phyloP scores from a whole-genome alignment of 2,888 invertebrate species.

The Itoplectis maculator region DNA sequence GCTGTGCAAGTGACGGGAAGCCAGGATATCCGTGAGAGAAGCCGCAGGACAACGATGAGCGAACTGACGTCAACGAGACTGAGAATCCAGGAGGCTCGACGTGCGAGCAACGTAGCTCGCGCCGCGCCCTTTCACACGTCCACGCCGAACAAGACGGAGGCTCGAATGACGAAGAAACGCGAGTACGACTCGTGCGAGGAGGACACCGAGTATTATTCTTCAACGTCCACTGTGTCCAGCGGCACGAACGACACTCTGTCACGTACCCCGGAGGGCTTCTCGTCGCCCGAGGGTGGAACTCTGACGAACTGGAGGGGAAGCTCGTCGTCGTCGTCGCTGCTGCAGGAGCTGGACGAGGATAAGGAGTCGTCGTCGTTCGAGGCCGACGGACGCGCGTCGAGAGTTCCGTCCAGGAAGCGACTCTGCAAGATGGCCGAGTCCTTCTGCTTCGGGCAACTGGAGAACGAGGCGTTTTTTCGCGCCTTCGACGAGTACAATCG shows the following conservation, averaged over 20 bases:
- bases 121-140: not conserved
- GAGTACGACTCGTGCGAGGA: constrained; percentile 42
- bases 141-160: constrained; percentile 2
- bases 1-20: constrained; percentile 52
- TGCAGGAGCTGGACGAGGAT: not conserved
- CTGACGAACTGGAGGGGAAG: not conserved
- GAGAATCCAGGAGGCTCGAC: constrained; percentile 18
- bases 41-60: too few relatives aligned
- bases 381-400: not conserved
- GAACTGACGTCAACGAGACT: not conserved
- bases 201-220: constrained; percentile 3
- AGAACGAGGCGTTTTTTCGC: constrained; percentile 41
- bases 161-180: not conserved
- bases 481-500: constrained; percentile 58
- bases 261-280: not conserved
- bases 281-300: constrained; percentile 26
- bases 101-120: not conserved
- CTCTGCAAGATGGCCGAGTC: constrained; percentile 60
- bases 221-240: constrained; percentile 8
- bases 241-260: not conserved
- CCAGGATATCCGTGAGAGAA: constrained; percentile 6
- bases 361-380: not conserved
- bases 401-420: constrained; percentile 4
- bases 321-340: not conserved
- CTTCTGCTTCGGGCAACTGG: constrained; percentile 61